phyloP scores from a whole-genome alignment of 2,888 invertebrate genomes.

The Epinotia nisella region DNA sequence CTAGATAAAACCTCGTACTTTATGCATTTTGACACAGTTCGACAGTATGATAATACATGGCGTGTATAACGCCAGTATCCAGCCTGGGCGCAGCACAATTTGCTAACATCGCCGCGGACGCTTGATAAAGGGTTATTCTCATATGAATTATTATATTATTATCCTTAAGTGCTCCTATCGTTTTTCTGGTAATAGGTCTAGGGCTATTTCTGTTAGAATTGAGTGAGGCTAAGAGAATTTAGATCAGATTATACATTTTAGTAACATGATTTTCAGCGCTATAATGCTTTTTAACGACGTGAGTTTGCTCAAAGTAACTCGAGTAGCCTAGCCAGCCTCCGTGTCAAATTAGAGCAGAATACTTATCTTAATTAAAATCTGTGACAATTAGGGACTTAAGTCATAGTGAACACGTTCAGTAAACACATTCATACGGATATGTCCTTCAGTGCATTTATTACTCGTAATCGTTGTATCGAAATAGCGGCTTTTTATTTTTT shows the following conservation, averaged over 20 bases:
- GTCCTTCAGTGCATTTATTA: neutral
- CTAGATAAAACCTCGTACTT: neutral
- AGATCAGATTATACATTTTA: constrained; percentile 3
- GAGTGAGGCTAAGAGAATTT: constrained; percentile 5
- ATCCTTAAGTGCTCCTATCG: constrained; percentile 51
- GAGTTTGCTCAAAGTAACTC: neutral
- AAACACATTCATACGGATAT: neutral
- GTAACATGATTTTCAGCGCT: neutral
- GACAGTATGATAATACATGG: constrained; percentile 49
- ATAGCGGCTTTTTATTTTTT: constrained; percentile 10
- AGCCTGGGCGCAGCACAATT: constrained; percentile 57
- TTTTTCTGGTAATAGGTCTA: constrained; percentile 40
- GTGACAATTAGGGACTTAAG: neutral
- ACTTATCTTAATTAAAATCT: constrained; percentile 17
- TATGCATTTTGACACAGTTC: constrained; percentile 35
- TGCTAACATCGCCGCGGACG: constrained; percentile 55
- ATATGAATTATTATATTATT: constrained; percentile 67
- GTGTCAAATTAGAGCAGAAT: constrained; percentile 7
- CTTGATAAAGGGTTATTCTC: constrained; percentile 68
- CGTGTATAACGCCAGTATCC: constrained; percentile 67
- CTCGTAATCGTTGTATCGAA: neutral
- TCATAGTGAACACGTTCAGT: neutral
- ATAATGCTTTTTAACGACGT: neutral
- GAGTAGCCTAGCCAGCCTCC: neutral
- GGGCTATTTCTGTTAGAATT: constrained; percentile 29